Percentiles rank a stretch among this genome's conserved stretches.
Conservation (phyloP, 2,113 vertebrate genomes). For the Pterocles burchelli region DNA sequence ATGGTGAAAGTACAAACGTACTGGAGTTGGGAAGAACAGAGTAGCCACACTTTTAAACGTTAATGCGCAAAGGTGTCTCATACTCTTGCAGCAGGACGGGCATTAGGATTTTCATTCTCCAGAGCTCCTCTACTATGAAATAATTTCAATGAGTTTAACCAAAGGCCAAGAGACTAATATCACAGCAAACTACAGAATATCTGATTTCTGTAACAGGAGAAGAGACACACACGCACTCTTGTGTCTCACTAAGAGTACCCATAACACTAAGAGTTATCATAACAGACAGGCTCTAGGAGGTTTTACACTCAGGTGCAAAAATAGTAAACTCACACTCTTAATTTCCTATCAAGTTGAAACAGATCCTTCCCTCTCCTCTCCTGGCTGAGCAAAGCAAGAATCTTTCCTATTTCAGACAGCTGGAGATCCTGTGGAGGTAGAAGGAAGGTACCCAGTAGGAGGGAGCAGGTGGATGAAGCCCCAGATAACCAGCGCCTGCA, state of each 20-base stretch:
- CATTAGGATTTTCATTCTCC: not conserved
- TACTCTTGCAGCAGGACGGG: not conserved
- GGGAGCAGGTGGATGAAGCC: not conserved
- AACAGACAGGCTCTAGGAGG: not conserved
- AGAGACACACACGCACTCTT: not conserved
- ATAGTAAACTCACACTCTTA: not conserved
- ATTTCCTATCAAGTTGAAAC: not conserved
- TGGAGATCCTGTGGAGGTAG: not conserved
- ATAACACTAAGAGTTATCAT: not conserved
- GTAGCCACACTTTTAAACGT: not conserved
- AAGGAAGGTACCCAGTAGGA: not conserved
- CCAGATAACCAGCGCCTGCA: rapidly evolving
- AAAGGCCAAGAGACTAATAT: not conserved
- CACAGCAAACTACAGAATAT: not conserved
- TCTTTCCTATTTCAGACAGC: rapidly evolving
- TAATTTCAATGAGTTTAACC: not conserved
- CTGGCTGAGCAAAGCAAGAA: not conserved
- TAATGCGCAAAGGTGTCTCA: not conserved
- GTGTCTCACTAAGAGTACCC: no score
- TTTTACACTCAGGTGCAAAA: not conserved
- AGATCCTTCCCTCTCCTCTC: not conserved
- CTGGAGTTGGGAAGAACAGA: not conserved
- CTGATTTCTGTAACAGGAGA: not conserved
- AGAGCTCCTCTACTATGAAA: not conserved
- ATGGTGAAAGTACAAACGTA: not conserved